Evolutionary conservation across 1,140 invertebrate species (phyloP).

Genomic region (Sycobia sp.): DNA sequence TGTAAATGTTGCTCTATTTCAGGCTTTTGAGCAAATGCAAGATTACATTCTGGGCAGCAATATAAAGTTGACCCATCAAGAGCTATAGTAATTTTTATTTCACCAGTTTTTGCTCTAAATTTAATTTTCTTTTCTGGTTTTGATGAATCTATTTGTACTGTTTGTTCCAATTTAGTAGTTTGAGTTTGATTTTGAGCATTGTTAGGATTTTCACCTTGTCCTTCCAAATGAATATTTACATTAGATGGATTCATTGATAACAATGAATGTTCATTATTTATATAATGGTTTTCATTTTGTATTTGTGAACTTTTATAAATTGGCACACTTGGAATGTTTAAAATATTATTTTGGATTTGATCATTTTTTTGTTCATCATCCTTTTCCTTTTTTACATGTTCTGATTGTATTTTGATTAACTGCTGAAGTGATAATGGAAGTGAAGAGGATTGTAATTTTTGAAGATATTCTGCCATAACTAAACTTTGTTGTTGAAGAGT

Average conservation of each 20-base stretch:
- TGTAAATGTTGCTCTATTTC: slow-evolving; percentile 59
- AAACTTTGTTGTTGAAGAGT: slow-evolving; percentile 50
- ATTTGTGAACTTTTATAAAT: slow-evolving; percentile 51
- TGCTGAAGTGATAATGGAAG: slow-evolving; percentile 57
- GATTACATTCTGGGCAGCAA: slow-evolving; percentile 61
- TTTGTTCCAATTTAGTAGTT: slow-evolving; percentile 49
- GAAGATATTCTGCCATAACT: slow-evolving; percentile 57
- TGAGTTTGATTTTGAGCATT: slow-evolving; percentile 32
- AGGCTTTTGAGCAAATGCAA: slow-evolving; percentile 52
- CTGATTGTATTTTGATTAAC: slow-evolving; percentile 54
- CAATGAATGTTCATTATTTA: slow-evolving; percentile 50
- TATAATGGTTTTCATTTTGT: slow-evolving; percentile 50
- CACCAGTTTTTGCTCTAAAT: slow-evolving; percentile 59
- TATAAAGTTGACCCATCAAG: slow-evolving; percentile 57
- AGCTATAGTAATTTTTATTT: slow-evolving; percentile 57
- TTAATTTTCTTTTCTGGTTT: slow-evolving; percentile 59
- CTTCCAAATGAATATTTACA: slow-evolving; percentile 53
- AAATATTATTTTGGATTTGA: slow-evolving; percentile 54
- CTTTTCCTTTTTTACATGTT: slow-evolving; percentile 54
- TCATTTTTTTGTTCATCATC: slow-evolving; percentile 52
- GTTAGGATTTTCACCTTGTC: slow-evolving; percentile 45
- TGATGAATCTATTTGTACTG: slow-evolving; percentile 51
- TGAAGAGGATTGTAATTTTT: slow-evolving; percentile 56
- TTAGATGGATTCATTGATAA: slow-evolving; percentile 50
- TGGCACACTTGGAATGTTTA: slow-evolving; percentile 58